phyloP scores from a whole-genome alignment of 2,113 vertebrate genomes.

The Smithornis capensis region DNA sequence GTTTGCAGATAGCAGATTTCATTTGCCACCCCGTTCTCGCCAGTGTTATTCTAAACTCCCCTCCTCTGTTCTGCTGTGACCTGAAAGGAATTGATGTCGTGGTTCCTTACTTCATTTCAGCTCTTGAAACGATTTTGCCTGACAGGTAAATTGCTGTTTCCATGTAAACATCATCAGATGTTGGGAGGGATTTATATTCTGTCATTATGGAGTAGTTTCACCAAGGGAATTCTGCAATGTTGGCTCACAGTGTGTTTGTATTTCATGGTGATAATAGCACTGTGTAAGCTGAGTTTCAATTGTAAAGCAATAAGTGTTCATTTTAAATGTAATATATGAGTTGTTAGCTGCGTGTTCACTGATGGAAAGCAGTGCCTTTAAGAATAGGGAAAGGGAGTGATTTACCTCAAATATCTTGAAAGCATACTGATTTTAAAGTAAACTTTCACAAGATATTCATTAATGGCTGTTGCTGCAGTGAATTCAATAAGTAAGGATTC shows the following conservation, averaged over 20 bases:
- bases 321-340: background rate
- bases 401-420: background rate
- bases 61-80: conserved; percentile 94
- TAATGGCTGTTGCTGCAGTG: background rate
- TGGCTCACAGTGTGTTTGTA: background rate
- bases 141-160: conserved; percentile 84
- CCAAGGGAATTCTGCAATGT: background rate
- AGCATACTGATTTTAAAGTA: background rate
- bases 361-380: background rate
- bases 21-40: conserved; percentile 92
- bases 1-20: conserved; percentile 94
- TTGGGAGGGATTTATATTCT: background rate
- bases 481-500: background rate
- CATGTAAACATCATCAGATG: background rate
- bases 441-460: background rate
- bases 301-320: too few species aligned
- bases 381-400: background rate
- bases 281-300: background rate
- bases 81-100: conserved; percentile 95
- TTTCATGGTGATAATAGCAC: background rate
- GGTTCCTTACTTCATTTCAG: conserved; percentile 96
- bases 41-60: conserved; percentile 94
- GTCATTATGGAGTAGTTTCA: background rate
- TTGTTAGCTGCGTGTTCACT: background rate
- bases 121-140: conserved; percentile 93